Evolutionary conservation across 2,797 vertebrate species (phyloP).

Genomic region (Onychomys torridus): DNA sequence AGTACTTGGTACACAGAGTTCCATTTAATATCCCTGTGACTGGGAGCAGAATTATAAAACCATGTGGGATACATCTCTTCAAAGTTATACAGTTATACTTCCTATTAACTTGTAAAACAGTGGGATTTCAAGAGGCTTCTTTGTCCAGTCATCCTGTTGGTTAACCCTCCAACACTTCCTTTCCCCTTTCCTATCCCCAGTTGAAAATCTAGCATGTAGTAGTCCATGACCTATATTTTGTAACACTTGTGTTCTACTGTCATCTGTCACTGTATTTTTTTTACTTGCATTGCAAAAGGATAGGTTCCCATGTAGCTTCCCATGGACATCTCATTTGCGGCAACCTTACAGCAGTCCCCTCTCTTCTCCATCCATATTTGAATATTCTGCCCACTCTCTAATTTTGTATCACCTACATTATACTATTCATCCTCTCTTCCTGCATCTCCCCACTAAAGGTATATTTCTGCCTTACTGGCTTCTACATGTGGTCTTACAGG

Average conservation of each 20-base stretch:
- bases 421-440: not conserved
- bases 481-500: not conserved
- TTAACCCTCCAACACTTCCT: not conserved
- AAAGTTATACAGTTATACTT: not conserved
- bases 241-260: not conserved
- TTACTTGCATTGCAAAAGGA: not conserved
- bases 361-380: not conserved
- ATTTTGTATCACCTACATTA: not conserved
- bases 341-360: not conserved
- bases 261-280: not conserved
- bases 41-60: not conserved
- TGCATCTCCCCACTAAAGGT: not conserved
- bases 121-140: not conserved
- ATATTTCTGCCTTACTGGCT: not conserved
- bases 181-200: not conserved
- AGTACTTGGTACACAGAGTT: not conserved
- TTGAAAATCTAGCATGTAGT: not conserved
- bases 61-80: not conserved
- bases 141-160: not conserved
- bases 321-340: not conserved
- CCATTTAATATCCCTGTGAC: not conserved
- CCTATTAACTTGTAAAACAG: not conserved
- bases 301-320: not conserved
- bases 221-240: not conserved
- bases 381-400: not conserved